phyloP scores from a whole-genome alignment of 2,797 vertebrate genomes.

The Coendou prehensilis region DNA sequence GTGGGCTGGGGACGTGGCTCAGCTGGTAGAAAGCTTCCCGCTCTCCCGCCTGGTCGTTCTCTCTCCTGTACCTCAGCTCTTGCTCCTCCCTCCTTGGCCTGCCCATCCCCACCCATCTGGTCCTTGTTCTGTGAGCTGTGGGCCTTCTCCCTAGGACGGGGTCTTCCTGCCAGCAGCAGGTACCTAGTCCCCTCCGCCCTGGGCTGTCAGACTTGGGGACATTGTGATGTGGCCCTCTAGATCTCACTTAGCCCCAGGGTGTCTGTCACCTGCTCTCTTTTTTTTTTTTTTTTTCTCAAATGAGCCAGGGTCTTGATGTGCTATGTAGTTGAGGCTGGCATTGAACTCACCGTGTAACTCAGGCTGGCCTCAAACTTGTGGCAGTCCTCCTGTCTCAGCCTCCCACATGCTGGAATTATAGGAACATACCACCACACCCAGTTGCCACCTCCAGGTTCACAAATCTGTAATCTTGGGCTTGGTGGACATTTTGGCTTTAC shows the following conservation, averaged over 20 bases:
- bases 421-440: neutral
- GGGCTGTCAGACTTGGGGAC: neutral
- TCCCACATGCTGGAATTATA: neutral
- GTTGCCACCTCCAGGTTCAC: too few relatives aligned
- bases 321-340: too few relatives aligned
- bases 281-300: neutral
- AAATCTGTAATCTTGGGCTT: neutral
- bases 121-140: neutral
- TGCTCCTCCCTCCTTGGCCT: neutral
- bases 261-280: neutral
- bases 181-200: neutral
- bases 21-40: neutral
- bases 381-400: neutral
- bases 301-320: neutral
- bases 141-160: neutral
- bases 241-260: too few relatives aligned
- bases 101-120: neutral
- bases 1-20: neutral
- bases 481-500: neutral
- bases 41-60: neutral
- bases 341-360: neutral
- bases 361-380: neutral
- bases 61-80: neutral
- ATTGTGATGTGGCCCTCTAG: neutral
- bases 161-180: neutral